phyloP scores from a whole-genome alignment of 2,113 vertebrate genomes.

The Protobothrops mucrosquamatus region DNA sequence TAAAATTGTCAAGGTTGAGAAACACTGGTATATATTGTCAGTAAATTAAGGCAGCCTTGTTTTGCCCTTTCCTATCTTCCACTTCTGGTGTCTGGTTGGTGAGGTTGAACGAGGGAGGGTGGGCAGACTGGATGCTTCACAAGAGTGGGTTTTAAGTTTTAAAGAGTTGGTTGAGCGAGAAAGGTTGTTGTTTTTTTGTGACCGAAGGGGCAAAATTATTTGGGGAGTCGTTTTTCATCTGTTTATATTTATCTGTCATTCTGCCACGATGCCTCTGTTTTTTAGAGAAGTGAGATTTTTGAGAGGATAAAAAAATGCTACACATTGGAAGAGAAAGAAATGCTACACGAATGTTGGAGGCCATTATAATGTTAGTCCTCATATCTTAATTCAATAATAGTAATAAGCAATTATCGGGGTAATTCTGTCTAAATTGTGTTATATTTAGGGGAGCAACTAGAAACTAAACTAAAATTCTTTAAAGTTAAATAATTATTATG shows the following conservation, averaged over 20 bases:
- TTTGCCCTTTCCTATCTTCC: background rate
- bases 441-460: background rate
- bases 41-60: accelerated
- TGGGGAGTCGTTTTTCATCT: background rate
- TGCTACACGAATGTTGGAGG: too few species aligned
- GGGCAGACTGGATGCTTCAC: background rate
- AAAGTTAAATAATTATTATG: background rate
- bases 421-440: background rate
- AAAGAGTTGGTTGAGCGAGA: background rate
- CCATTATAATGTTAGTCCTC: background rate
- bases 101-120: background rate
- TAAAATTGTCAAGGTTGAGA: too few species aligned
- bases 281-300: background rate
- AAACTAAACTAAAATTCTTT: background rate
- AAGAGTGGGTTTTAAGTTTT: background rate
- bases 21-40: background rate
- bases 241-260: background rate
- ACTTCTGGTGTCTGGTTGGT: background rate
- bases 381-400: background rate
- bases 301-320: background rate
- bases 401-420: background rate
- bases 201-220: background rate
- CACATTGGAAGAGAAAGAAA: too few species aligned
- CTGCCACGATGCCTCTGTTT: background rate
- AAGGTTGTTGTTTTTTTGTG: background rate